Percentiles rank a stretch among this genome's conserved stretches.
These are phyloP conservation scores for Pseudochirops cupreus DNA, from an alignment of 2,797 vertebrate species.

Conservation along the genomic window DNA sequence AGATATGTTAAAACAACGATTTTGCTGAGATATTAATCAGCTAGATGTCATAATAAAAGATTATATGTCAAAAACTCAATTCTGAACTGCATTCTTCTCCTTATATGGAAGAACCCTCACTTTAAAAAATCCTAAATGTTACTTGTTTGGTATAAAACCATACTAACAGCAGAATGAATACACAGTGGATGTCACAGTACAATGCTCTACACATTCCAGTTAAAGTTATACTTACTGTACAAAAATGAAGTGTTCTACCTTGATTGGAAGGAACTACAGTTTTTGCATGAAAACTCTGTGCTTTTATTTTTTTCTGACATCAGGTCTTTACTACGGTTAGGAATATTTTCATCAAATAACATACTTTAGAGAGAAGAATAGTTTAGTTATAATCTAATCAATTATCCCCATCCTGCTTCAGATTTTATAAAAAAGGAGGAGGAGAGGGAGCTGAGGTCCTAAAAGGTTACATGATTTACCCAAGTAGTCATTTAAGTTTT, in stretches of 20 bases:
- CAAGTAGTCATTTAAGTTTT: neutral
- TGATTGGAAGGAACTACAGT: constrained; percentile 30
- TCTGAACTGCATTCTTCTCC: constrained; percentile 59
- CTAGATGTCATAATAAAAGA: constrained; percentile 75
- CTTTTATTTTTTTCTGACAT: constrained; percentile 56
- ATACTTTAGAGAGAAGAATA: constrained; percentile 52
- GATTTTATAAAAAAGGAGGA: neutral
- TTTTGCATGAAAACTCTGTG: neutral
- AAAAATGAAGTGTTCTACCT: constrained; percentile 52
- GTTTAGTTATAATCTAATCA: constrained; percentile 60
- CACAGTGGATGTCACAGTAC: neutral
- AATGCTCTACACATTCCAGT: constrained; percentile 5
- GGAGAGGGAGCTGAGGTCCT: neutral
- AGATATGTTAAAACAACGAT: constrained; percentile 63
- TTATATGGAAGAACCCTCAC: constrained; percentile 51
- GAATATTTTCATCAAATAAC: constrained; percentile 31
- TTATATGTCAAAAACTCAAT: constrained; percentile 65
- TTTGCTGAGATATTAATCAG: constrained; percentile 66
- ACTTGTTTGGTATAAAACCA: constrained; percentile 44
- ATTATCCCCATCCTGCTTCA: neutral
- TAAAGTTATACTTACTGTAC: constrained; percentile 53
- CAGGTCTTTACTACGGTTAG: constrained; percentile 21
- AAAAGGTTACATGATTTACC: neutral
- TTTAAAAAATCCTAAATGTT: constrained; percentile 21
- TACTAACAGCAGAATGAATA: constrained; percentile 26